Evolutionary conservation across 1,140 invertebrate genomes (phyloP).

Genomic region (Drosophila nigrodunni): DNA sequence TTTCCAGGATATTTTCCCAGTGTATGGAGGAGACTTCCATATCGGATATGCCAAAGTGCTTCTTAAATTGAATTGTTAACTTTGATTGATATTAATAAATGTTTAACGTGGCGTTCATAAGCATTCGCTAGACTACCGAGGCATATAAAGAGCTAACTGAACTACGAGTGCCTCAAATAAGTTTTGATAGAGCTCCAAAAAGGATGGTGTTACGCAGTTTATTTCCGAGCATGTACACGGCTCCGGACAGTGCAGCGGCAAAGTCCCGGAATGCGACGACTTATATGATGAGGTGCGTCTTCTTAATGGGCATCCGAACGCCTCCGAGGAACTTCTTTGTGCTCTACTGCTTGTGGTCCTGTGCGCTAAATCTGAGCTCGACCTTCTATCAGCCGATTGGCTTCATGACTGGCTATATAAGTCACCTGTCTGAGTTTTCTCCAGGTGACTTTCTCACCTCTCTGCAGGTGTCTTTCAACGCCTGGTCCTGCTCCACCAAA

Average conservation of each 20-base stretch:
- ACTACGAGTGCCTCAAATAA: not conserved
- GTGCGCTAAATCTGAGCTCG: constrained; percentile 56
- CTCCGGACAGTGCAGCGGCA: constrained; percentile 26
- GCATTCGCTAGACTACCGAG: not conserved
- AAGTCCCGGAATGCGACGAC: constrained; percentile 54
- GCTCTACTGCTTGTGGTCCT: constrained; percentile 58
- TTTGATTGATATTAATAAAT: constrained; percentile 18
- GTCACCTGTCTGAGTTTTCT: constrained; percentile 60
- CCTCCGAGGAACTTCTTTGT: constrained; percentile 56
- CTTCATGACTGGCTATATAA: constrained; percentile 61
- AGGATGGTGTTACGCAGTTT: constrained; percentile 46
- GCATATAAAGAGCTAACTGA: constrained; percentile 9
- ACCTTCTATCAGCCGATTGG: constrained; percentile 70
- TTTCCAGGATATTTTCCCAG: no score
- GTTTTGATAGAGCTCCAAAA: not conserved
- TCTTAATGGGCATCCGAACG: constrained; percentile 59
- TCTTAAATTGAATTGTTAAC: constrained; percentile 22
- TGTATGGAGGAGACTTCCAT: no score
- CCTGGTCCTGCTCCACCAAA: constrained; percentile 67
- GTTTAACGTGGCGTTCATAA: not conserved
- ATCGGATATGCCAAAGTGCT: no score
- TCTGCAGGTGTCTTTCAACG: constrained; percentile 68
- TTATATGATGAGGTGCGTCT: constrained; percentile 65
- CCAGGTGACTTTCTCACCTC: constrained; percentile 71
- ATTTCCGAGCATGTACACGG: constrained; percentile 57